These are phyloP conservation scores for Rhynchophorus ferrugineus DNA, from an alignment of 1,140 invertebrate species.

Conservation along the genomic window DNA sequence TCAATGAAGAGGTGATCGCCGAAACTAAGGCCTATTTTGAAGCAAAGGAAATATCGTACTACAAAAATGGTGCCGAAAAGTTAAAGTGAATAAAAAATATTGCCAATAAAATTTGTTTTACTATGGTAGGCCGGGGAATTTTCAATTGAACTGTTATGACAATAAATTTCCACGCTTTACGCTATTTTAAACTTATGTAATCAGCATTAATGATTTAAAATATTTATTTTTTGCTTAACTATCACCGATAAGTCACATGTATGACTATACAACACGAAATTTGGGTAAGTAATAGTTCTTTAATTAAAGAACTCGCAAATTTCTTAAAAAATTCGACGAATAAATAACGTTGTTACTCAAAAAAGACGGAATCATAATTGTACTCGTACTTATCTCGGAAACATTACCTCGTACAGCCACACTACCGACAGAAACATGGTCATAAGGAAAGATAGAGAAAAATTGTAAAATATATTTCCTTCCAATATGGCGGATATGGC, in stretches of 20 bases:
- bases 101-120: too few relatives aligned
- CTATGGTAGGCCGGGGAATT: too few relatives aligned
- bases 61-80: too few relatives aligned
- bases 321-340: background rate
- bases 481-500: constrained; percentile 55
- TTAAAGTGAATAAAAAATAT: background rate
- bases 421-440: constrained; percentile 51
- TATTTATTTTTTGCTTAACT: background rate
- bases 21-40: too few relatives aligned
- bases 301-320: background rate
- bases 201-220: background rate
- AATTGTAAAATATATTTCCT: constrained; percentile 45
- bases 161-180: too few relatives aligned
- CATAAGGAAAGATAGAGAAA: constrained; percentile 47
- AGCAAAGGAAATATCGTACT: too few relatives aligned
- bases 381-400: background rate
- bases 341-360: background rate
- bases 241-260: background rate
- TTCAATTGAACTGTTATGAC: too few relatives aligned
- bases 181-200: too few relatives aligned
- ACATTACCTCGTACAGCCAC: constrained; percentile 50
- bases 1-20: too few relatives aligned
- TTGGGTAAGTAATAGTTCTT: background rate
- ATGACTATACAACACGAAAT: background rate
- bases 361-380: background rate